phyloP scores from a whole-genome alignment of 2,113 vertebrate genomes.

The Benitochromis conjunctus region DNA sequence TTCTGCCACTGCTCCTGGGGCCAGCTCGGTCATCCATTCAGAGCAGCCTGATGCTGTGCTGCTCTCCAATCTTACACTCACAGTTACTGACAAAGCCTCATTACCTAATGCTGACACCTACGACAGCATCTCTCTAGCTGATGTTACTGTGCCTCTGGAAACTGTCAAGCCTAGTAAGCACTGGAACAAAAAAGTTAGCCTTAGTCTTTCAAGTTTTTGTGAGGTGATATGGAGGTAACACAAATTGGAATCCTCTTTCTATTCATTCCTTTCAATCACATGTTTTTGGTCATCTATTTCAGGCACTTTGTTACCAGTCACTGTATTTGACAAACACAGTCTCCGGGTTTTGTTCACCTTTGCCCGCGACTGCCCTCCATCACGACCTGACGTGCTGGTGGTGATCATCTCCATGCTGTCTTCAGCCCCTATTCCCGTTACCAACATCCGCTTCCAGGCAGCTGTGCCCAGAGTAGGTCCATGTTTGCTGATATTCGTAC shows the following conservation, averaged over 20 bases:
- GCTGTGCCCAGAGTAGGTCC: conserved; percentile 77
- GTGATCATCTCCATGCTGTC: conserved; percentile 98
- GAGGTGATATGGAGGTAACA: neutral
- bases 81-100: conserved; percentile 26
- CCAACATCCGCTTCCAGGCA: conserved; percentile 92
- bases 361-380: conserved; percentile 83
- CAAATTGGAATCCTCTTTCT: neutral
- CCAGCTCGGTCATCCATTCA: conserved; percentile 21
- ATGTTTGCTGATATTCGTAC: neutral
- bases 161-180: conserved; percentile 95
- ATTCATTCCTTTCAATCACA: neutral
- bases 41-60: conserved; percentile 53
- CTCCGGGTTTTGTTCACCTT: conserved; percentile 95
- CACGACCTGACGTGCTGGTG: conserved; percentile 87
- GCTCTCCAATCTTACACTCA: conserved; percentile 48
- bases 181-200: neutral
- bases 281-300: neutral
- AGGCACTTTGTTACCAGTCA: conserved; percentile 94
- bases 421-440: conserved; percentile 86
- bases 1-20: neutral
- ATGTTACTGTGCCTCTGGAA: conserved; percentile 88
- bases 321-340: conserved; percentile 90
- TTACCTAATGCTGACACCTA: conserved; percentile 26
- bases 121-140: conserved; percentile 80
- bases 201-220: neutral